Evolutionary conservation across 53 echinoderm and acorn worm genomes (phyloP), one percentile per base, ranked within the genome.

Genomic region (Mesocentrotus franciscanus): DNA sequence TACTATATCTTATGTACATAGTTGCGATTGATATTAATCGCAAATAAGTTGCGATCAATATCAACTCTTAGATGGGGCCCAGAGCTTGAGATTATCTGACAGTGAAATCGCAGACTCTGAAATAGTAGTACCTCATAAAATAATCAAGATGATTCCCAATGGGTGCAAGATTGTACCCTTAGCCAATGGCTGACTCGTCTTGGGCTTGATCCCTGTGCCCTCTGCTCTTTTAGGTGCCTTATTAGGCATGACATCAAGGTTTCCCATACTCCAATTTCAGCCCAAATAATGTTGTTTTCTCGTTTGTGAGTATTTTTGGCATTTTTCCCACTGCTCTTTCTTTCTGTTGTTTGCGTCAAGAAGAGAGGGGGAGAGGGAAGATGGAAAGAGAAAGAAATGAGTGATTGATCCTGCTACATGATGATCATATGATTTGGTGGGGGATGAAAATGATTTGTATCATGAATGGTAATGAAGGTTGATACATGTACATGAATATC

Each of bases 181-280:
- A 87, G 87, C 87, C 87, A 56, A 87, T 87, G 87, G 87, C 16
- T 27, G 87, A 87, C 27, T n/a, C 81, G 57, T 57, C 56, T 58
- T 87, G 87, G 87, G 66, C 68, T 91, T 91, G 64, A 66, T 66
- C 91, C 36, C 91, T 39, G 32, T 91, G 91, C 33, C 91, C 91
- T 91, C 66, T 91, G 18, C 62, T 35, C 91, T 62, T 68, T 64
- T 34, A 91, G 91, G 91, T 66, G 34, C 91, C 91, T 91, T 91
- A 91, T 91, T 64, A 64, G 91, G 91, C 26, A 61, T 61, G 91
- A 66, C 66, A 91, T 91, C 91, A 91, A 64, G 66, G 91, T 62
- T 91, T 91, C 91, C 66, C 91, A 91, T 91, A 91, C 91, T 91
- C 91, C 91, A 91, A 91, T 91, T 91, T 91, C 91, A 91, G 34